phyloP scores from a whole-genome alignment of 2,113 vertebrate genomes.

The Hipposideros armiger region DNA sequence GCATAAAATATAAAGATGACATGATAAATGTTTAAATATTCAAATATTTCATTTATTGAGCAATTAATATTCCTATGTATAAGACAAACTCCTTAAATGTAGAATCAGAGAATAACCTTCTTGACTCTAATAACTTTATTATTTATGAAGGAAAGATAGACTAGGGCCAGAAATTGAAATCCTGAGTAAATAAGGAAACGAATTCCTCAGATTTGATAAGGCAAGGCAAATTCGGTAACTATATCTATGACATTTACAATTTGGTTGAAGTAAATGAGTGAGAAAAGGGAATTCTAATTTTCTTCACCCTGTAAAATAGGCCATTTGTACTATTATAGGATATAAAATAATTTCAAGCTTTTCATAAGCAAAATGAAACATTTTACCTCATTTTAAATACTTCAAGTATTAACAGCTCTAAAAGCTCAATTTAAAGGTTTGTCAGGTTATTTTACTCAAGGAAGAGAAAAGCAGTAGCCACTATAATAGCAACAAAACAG shows the following conservation, averaged over 20 bases:
- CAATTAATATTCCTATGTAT: neutral
- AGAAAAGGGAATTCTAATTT: neutral
- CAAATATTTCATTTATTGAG: conserved; percentile 31
- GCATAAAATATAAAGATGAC: neutral
- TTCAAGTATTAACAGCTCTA: conserved; percentile 4
- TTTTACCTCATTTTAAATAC: conserved; percentile 34
- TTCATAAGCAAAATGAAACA: conserved; percentile 19
- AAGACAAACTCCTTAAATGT: conserved; percentile 26
- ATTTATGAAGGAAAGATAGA: neutral
- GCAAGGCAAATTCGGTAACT: neutral
- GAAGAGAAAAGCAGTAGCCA: neutral
- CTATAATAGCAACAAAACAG: neutral
- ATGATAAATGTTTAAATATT: conserved; percentile 35
- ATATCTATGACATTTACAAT: neutral
- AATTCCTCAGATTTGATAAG: conserved; percentile 17
- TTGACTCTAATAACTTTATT: conserved; percentile 22
- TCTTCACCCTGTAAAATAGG: neutral
- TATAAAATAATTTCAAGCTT: conserved; percentile 33
- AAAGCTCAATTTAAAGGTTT: neutral
- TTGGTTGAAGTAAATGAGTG: neutral
- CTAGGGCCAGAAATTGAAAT: neutral
- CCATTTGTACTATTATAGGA: neutral
- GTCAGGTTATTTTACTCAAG: conserved; percentile 7
- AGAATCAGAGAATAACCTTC: conserved; percentile 21
- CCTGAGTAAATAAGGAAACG: neutral